A percentile compares a stretch with the other conserved stretches of the same genome.
phyloP scores from a whole-genome alignment of 1,140 invertebrate species.

The Pseudomyrmex dendroicus region DNA sequence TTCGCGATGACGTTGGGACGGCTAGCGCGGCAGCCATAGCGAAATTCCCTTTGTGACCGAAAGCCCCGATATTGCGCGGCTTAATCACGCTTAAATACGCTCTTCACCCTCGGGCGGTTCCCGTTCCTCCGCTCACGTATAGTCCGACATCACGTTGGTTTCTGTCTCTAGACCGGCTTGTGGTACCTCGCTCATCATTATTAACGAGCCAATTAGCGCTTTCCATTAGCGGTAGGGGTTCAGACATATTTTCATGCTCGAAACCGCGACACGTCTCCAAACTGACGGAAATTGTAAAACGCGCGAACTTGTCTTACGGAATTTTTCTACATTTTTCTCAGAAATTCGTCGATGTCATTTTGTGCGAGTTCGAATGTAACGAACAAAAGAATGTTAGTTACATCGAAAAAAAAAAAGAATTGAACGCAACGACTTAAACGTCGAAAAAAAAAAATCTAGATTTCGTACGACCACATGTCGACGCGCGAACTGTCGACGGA shows the following conservation, averaged over 20 bases:
- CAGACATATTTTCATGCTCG: conserved; percentile 1
- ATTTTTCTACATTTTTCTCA: not conserved
- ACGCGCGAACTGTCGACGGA: not conserved
- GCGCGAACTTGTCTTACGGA: not conserved
- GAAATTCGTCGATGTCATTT: not conserved
- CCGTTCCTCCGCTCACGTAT: not conserved
- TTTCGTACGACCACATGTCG: conserved; percentile 16
- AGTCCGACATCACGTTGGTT: conserved; percentile 26
- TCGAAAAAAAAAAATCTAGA: not conserved
- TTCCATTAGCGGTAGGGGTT: conserved; percentile 43
- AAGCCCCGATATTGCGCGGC: conserved; percentile 68
- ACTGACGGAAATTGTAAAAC: not conserved
- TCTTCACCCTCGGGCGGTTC: conserved; percentile 35
- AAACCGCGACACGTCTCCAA: not conserved
- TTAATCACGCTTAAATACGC: conserved; percentile 73
- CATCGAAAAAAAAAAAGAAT: no score
- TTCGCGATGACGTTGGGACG: conserved; percentile 43
- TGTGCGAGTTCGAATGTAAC: no score
- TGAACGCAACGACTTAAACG: no score
- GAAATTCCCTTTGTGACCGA: conserved; percentile 73
- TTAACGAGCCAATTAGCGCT: conserved; percentile 72
- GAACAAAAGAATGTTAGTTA: no score
- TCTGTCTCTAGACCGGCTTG: conserved; percentile 40
- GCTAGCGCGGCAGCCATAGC: conserved; percentile 39
- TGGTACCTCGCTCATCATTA: conserved; percentile 60